Percentiles rank a stretch among this genome's conserved stretches.
These are phyloP conservation scores for Cherax quadricarinatus DNA, from an alignment of 1,140 invertebrate species.

Conservation along the genomic window DNA sequence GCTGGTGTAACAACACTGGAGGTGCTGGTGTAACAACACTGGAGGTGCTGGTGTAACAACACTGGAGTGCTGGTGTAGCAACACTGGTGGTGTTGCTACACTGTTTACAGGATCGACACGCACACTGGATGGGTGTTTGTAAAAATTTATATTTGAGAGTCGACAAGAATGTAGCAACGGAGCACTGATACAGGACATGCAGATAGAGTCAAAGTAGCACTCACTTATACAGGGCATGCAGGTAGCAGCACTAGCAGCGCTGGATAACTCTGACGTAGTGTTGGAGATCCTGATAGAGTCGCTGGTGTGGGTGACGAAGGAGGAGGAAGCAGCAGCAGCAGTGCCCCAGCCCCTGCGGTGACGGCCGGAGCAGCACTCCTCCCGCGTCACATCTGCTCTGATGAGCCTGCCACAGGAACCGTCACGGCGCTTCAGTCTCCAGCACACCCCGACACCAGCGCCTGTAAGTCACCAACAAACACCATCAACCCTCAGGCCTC, in stretches of 20 bases:
- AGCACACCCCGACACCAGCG: conserved; percentile 11
- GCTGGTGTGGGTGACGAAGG: conserved; percentile 12
- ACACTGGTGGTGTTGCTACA: too few relatives aligned
- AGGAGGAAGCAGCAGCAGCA: background rate
- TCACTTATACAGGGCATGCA: conserved; percentile 21
- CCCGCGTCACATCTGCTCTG: background rate
- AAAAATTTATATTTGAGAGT: too few relatives aligned
- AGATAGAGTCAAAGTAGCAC: too few relatives aligned
- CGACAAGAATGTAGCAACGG: too few relatives aligned
- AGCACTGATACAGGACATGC: too few relatives aligned
- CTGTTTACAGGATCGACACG: too few relatives aligned
- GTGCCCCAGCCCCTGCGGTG: conserved; percentile 50
- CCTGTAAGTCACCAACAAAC: background rate
- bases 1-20: too few relatives aligned
- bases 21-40: too few relatives aligned
- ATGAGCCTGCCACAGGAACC: conserved; percentile 49
- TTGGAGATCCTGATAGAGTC: background rate
- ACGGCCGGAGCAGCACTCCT: conserved; percentile 37
- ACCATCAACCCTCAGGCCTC: too few relatives aligned
- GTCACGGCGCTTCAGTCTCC: conserved; percentile 30
- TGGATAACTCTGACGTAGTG: background rate
- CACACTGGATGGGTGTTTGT: too few relatives aligned
- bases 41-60: too few relatives aligned
- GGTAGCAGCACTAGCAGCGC: background rate
- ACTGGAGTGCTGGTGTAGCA: too few relatives aligned